These are phyloP conservation scores for Drosophila nikananu DNA, from an alignment of 1,140 invertebrate species.

Conservation along the genomic window DNA sequence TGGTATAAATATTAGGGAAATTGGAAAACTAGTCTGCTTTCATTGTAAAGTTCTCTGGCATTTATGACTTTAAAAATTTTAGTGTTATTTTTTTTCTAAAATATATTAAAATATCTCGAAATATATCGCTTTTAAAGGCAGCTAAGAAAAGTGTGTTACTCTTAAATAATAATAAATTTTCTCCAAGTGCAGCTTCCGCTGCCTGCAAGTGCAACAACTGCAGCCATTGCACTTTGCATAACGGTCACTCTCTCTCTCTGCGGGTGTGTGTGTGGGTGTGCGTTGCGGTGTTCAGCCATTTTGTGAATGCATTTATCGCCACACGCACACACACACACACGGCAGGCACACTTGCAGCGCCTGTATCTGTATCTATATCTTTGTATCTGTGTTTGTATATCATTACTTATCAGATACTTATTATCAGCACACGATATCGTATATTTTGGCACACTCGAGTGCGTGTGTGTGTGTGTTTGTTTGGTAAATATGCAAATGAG, in stretches of 20 bases:
- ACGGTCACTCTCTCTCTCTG: slow-evolving; percentile 43
- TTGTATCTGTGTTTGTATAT: slow-evolving; percentile 79
- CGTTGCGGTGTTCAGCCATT: slow-evolving; percentile 75
- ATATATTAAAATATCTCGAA: neutral
- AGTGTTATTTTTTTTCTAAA: fast-evolving
- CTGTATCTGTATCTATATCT: slow-evolving; percentile 24
- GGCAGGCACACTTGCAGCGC: neutral
- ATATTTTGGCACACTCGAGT: slow-evolving; percentile 74
- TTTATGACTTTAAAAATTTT: too few relatives aligned
- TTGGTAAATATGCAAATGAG: slow-evolving; percentile 84
- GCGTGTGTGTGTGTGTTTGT: slow-evolving; percentile 48
- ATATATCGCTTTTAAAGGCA: neutral
- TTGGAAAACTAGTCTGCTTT: too few relatives aligned
- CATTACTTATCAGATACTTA: slow-evolving; percentile 84
- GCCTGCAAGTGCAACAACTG: slow-evolving; percentile 46
- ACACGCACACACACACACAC: neutral
- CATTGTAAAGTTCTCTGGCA: too few relatives aligned
- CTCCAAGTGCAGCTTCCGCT: neutral
- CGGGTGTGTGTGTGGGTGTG: slow-evolving; percentile 53
- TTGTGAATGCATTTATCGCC: slow-evolving; percentile 74
- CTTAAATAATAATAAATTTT: neutral
- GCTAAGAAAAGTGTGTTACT: neutral
- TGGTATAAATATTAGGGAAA: too few relatives aligned
- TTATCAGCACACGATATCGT: slow-evolving; percentile 82
- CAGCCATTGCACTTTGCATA: slow-evolving; percentile 83